Percentiles rank a stretch among this genome's conserved stretches.
Conservation (phyloP, 2,113 vertebrate genomes). For the Verasper variegatus region DNA sequence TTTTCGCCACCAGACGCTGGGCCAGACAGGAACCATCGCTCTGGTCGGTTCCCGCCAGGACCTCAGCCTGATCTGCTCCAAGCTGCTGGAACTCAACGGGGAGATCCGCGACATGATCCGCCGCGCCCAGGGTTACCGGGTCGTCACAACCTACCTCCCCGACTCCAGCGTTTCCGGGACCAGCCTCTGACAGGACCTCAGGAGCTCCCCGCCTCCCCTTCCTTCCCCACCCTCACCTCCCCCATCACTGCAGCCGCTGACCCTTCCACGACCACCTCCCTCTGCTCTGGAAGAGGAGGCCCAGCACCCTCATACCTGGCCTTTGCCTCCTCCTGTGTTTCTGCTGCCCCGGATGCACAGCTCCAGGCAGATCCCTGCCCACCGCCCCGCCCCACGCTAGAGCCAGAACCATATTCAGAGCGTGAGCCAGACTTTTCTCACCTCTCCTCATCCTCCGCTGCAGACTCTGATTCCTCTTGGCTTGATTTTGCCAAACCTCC, state of each 20-base stretch:
- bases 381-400: conserved; percentile 21
- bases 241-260: conserved; percentile 22
- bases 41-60: conserved; percentile 97
- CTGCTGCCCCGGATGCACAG: conserved; percentile 57
- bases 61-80: conserved; percentile 93
- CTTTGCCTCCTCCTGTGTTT: conserved; percentile 57
- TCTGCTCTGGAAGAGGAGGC: conserved; percentile 35
- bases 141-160: conserved; percentile 93
- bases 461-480: conserved; percentile 13
- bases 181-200: conserved; percentile 96
- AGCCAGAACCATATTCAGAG: conserved; percentile 19
- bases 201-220: conserved; percentile 74
- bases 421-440: background rate
- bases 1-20: conserved; percentile 97
- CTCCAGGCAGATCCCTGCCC: conserved; percentile 38
- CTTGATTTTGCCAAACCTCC: conserved; percentile 51
- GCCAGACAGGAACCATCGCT: conserved; percentile 96
- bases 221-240: conserved; percentile 60
- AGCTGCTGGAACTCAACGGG: conserved; percentile 95
- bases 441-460: conserved; percentile 35
- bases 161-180: conserved; percentile 93
- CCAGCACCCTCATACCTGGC: conserved; percentile 67
- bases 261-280: conserved; percentile 38
- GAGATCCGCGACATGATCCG: conserved; percentile 98
- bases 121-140: conserved; percentile 93